Conservation (phyloP, 2,113 vertebrate genomes). For the Terrapene triunguis region DNA sequence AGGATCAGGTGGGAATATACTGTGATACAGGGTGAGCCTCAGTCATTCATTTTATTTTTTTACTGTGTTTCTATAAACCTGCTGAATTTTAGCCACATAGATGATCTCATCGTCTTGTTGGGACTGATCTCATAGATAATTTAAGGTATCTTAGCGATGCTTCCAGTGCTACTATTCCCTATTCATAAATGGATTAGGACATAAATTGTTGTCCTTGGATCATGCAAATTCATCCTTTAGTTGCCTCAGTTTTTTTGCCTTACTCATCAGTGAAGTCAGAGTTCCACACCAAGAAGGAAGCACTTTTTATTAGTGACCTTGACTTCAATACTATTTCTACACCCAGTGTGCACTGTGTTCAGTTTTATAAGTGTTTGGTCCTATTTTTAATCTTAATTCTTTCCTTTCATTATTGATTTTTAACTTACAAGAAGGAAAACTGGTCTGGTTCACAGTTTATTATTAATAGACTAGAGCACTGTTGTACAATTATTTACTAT, state of each 20-base stretch:
- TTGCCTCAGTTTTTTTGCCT: not conserved
- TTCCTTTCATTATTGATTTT: not conserved
- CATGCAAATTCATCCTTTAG: not conserved
- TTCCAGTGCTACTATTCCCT: not conserved
- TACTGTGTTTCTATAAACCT: not conserved
- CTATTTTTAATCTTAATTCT: not conserved
- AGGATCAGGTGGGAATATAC: not conserved
- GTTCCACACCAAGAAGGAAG: not conserved
- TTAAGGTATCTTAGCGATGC: not conserved
- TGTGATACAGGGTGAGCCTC: not conserved
- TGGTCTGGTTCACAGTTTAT: not conserved
- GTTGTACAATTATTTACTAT: not conserved
- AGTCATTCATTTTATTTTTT: not conserved
- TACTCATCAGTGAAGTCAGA: not conserved
- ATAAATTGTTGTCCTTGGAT: not conserved
- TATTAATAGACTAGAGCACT: not conserved
- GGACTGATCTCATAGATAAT: not conserved
- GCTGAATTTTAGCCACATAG: not conserved
- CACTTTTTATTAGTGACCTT: not conserved
- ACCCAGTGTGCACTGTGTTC: not conserved
- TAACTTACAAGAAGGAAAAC: not conserved
- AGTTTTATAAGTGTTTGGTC: not conserved
- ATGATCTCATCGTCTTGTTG: not conserved
- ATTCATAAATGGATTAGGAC: slow-evolving; percentile 57
- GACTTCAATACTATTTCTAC: not conserved